These are phyloP conservation scores for Galaxias olidus DNA, from an alignment of 2,797 vertebrate genomes.

Conservation along the genomic window DNA sequence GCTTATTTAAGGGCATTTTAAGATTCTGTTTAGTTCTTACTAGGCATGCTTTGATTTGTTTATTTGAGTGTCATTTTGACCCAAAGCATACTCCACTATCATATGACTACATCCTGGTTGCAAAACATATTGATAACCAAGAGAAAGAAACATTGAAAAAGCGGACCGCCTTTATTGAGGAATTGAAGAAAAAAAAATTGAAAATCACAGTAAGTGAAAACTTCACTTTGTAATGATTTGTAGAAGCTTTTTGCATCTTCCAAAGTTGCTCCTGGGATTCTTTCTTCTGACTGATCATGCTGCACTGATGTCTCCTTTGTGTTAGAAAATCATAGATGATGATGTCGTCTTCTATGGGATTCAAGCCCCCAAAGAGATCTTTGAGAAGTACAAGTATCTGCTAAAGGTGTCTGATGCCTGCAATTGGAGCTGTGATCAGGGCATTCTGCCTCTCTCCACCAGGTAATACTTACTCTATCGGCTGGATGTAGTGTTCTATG, in stretches of 20 bases:
- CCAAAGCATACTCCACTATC: constrained; percentile 63
- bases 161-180: constrained; percentile 75
- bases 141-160: constrained; percentile 55
- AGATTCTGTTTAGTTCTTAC: too few species aligned
- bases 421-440: constrained; percentile 75
- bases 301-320: too few species aligned
- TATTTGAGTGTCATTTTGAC: constrained; percentile 20
- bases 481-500: too few species aligned
- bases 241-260: neutral
- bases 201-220: constrained; percentile 75
- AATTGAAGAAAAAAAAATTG: constrained; percentile 79
- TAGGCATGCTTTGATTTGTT: too few species aligned
- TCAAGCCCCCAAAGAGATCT: constrained; percentile 74
- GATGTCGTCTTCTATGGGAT: constrained; percentile 84
- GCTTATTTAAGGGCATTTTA: too few species aligned
- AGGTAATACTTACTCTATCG: constrained; percentile 56
- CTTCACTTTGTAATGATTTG: neutral
- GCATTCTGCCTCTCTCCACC: constrained; percentile 64
- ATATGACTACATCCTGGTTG: constrained; percentile 88
- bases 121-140: constrained; percentile 47
- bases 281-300: too few species aligned
- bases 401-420: constrained; percentile 78
- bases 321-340: constrained; percentile 68
- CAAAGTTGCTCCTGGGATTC: too few species aligned
- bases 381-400: constrained; percentile 81